Base-by-base conservation (phyloP, 1,140 invertebrate genomes). In the Octopus sinensis region DNA sequence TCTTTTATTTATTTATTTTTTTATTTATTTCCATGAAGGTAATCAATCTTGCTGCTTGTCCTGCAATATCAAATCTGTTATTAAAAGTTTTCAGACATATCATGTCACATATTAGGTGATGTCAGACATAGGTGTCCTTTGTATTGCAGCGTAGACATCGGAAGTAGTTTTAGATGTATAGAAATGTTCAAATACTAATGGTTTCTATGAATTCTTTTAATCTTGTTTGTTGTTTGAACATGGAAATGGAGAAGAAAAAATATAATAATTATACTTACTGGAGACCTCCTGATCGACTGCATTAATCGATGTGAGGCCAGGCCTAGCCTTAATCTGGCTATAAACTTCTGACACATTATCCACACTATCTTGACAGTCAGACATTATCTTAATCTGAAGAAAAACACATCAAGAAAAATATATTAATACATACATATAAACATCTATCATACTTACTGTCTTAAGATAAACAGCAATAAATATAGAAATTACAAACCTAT, bases 281-380 rank as follows among this genome's bases (percentile, higher is more conserved):
- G 93, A 89, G 9, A 96, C 94, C 88, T 95, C 93, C 5, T 92
- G 91, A 56, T 93, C 91, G 87, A 93, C 93, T 4, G 94, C 93
- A 83, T 94, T 93, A 79, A 95, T 93, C 78, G 92, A 91, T 5
- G 92, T 93, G 43, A 94, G 92, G 78, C 94, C 93, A 84, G 94
- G 94, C 87, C 96, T 95, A 62, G 93, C 93, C 5, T 95, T 89
- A 4, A 96, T 90, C 9, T 96, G 86, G 71, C 93, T 92, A 80
- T 95, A 94, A 17, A 97, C 91, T 91, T 96, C 94, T 86, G 93
- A 94, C 1, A 96, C 93, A 23, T 96, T 88, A 89, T 96, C 95
- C 68, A 95, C 92, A 13, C 93, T 93, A 1, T 93, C 94, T 86
- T 95, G 93, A 87, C 94, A 95, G 79, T 93, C 93, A 82, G 93